A percentile compares a stretch with the other conserved stretches of the same genome.
phyloP scores from a whole-genome alignment of 2,888 invertebrate species.

The Cataglyphis cursor region DNA sequence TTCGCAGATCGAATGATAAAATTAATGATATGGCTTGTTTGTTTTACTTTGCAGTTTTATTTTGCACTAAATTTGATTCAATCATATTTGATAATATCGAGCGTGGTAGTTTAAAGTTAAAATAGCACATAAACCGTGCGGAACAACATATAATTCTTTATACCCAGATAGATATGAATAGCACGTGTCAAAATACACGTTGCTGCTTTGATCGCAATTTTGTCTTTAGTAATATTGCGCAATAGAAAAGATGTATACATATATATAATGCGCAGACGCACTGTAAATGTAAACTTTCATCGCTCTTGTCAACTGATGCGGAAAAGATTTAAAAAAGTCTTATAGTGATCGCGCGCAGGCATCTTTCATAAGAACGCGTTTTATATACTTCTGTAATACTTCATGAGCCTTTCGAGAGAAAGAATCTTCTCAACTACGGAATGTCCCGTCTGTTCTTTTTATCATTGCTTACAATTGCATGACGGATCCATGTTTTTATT shows the following conservation, averaged over 20 bases:
- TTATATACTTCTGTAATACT: not conserved
- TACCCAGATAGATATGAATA: constrained; percentile 3
- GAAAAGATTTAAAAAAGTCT: constrained; percentile 11
- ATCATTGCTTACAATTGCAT: not conserved
- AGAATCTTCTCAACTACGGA: not conserved
- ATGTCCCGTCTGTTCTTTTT: not conserved
- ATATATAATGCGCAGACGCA: not conserved
- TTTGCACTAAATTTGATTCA: not conserved
- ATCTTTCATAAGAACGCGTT: not conserved
- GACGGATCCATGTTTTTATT: constrained; percentile 7
- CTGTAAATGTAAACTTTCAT: not conserved
- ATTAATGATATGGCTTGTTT: not conserved
- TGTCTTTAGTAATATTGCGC: constrained; percentile 40
- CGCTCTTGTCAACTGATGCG: not conserved
- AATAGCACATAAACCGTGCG: not conserved
- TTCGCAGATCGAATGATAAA: not conserved
- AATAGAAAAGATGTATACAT: not conserved
- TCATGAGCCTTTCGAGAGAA: not conserved
- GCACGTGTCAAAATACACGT: constrained; percentile 27
- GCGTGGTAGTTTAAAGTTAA: not conserved
- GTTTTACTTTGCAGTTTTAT: not conserved
- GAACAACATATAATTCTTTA: not conserved
- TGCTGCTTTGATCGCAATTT: constrained; percentile 2
- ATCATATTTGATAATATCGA: not conserved
- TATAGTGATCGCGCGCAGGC: not conserved